These are phyloP conservation scores for Drosophila colorata DNA, from an alignment of 2,888 invertebrate genomes.

Conservation along the genomic window DNA sequence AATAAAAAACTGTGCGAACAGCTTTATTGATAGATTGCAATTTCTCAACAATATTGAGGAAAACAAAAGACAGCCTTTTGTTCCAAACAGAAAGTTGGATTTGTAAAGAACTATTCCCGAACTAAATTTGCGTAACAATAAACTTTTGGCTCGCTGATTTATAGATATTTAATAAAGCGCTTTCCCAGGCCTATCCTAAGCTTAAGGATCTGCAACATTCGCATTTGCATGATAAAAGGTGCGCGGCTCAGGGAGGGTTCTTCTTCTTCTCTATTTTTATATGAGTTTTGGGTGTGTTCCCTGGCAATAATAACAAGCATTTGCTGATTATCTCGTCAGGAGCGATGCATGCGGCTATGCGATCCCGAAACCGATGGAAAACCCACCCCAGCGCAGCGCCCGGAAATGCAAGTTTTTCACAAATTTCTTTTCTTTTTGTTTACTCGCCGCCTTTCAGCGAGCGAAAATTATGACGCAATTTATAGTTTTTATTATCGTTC, in stretches of 20 bases:
- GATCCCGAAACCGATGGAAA: neutral
- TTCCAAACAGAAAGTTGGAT: conserved; percentile 27
- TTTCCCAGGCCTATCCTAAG: conserved; percentile 58
- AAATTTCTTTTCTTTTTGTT: conserved; percentile 41
- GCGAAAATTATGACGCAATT: conserved; percentile 76
- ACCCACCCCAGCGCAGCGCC: conserved; percentile 14
- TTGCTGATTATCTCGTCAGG: conserved; percentile 60
- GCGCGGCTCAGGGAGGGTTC: neutral
- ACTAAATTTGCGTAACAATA: conserved; percentile 74
- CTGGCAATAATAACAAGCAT: conserved; percentile 49
- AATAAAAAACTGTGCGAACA: conserved; percentile 39
- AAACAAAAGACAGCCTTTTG: conserved; percentile 70
- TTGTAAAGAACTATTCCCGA: conserved; percentile 46
- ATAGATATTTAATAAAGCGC: conserved; percentile 78
- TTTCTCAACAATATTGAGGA: conserved; percentile 49
- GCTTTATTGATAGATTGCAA: conserved; percentile 81
- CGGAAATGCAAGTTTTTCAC: conserved; percentile 64
- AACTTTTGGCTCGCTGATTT: conserved; percentile 66
- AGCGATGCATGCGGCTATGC: neutral
- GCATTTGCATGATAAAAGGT: conserved; percentile 53
- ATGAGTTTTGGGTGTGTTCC: conserved; percentile 27
- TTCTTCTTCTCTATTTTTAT: neutral
- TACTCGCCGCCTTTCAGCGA: conserved; percentile 50
- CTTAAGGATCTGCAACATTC: conserved; percentile 19
- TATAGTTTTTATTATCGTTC: conserved; percentile 69